Evolutionary conservation across 2,797 vertebrate species (phyloP).

Genomic region (Labeo calbasu): DNA sequence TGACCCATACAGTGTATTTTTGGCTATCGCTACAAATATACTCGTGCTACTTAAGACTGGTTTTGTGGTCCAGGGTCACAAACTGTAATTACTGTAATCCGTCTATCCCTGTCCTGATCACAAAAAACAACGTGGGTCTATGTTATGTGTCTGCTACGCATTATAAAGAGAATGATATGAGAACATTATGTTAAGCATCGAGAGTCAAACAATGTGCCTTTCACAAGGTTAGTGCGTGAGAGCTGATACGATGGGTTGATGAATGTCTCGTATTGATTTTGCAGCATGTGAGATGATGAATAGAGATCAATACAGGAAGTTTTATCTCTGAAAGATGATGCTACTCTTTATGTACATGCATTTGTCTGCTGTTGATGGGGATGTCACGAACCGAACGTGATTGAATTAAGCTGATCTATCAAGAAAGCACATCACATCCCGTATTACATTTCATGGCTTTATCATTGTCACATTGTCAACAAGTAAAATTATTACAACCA

Average conservation of each 20-base stretch:
- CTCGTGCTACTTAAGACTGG: no score
- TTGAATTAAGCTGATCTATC: conserved; percentile 26
- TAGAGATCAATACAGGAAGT: conserved; percentile 59
- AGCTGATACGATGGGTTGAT: conserved; percentile 60
- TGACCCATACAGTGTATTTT: no score
- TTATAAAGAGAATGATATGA: conserved; percentile 2
- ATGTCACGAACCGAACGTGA: conserved; percentile 18
- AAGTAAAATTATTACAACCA: no score
- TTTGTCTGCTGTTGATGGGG: conserved; percentile 30
- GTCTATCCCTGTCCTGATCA: background rate
- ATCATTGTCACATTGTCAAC: background rate
- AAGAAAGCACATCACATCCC: background rate
- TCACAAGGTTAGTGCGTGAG: conserved; percentile 48
- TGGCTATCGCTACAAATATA: no score
- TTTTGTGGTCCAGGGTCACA: no score
- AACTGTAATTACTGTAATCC: background rate
- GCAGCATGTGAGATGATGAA: conserved; percentile 59
- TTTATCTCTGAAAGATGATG: conserved; percentile 57
- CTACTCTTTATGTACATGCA: background rate
- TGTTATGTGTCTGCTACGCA: background rate
- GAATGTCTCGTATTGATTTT: conserved; percentile 65
- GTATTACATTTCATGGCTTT: background rate
- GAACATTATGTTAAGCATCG: conserved; percentile 29
- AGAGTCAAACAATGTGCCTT: conserved; percentile 45
- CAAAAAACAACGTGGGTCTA: background rate